Conservation (phyloP, 2,888 invertebrate genomes). For the Hoplodrina blanda region DNA sequence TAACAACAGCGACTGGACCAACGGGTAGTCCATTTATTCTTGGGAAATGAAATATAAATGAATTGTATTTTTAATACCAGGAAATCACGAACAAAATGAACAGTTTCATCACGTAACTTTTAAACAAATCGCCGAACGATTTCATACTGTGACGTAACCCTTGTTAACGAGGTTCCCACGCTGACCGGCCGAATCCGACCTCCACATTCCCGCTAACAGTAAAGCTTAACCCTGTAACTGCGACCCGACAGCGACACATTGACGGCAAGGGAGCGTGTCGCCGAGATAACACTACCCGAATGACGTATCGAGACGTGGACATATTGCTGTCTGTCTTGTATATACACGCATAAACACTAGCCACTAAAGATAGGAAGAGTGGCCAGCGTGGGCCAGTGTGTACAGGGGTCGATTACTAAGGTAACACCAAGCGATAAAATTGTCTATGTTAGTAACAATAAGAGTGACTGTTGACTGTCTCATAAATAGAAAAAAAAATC, state of each 20-base stretch:
- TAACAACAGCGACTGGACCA: too few relatives aligned
- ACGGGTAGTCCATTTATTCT: too few relatives aligned
- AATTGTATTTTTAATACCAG: too few relatives aligned
- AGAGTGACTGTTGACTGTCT: neutral
- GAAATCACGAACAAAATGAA: too few relatives aligned
- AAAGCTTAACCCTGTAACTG: constrained; percentile 39
- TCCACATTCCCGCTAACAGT: constrained; percentile 34
- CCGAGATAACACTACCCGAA: constrained; percentile 41
- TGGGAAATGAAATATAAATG: too few relatives aligned
- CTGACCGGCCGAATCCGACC: constrained; percentile 21
- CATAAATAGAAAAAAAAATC: neutral
- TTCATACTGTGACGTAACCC: neutral
- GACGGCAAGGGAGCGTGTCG: constrained; percentile 34
- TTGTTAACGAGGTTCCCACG: constrained; percentile 7
- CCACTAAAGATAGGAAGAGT: neutral
- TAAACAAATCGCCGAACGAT: constrained; percentile 4
- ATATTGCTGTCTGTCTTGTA: constrained; percentile 24
- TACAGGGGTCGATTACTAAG: too few relatives aligned
- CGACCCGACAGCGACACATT: constrained; percentile 34
- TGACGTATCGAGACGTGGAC: constrained; percentile 47
- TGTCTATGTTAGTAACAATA: neutral
- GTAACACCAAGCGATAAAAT: neutral
- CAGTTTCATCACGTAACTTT: neutral
- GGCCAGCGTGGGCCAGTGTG: neutral
- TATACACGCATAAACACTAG: neutral